Base-by-base conservation (phyloP, 2,113 vertebrate species). In the Meriones unguiculatus region DNA sequence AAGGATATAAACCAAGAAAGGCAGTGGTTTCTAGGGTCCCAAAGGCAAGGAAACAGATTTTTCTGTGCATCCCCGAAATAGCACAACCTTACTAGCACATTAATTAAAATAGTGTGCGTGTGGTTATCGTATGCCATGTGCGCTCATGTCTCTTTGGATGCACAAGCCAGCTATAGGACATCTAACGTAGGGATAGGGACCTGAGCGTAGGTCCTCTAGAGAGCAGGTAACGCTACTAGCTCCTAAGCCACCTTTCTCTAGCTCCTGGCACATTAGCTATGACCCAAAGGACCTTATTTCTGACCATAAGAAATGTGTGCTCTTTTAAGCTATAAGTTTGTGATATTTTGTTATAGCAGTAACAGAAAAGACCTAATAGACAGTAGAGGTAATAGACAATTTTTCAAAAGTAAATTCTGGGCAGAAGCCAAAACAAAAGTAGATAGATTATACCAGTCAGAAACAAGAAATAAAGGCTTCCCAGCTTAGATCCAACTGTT, bases 341-440 rank as follows among this genome's bases (percentile, higher is more conserved):
- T 69, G 54, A 59, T 24, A 69, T 72, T 95, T 95, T 76, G 32
- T 96, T 94, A 50, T 11, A 96, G 14, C 7, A 94, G 62, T 77
- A 38, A 38, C 35, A 50, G 46, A 73, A 75, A 94, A 46, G 25
- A 46, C 38, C 69, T 91, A 77, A 73, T 89, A 76, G 89, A 84
- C 80, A 92, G 7, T 30, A 95, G 84, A 73, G 65, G 13, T 76
- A 52, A 52, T n/a, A 69, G 76, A 75, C 76, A 20, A 73, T 46
- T 90, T 57, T 90, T 32, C 24, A 72, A 85, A 1, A 54, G 38
- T n/a, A 52, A 50, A 2, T 86, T 92, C 46, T 95, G 81, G 32
- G 59, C 86, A 72, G 65, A 86, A 76, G 77, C 92, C 57, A 70
- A 80, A 92, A 95, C 32, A 78, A 46, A 65, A 30, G 64, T 28